Evolutionary conservation across 2,888 invertebrate genomes (phyloP).

Genomic region (Coecobrya sp.): DNA sequence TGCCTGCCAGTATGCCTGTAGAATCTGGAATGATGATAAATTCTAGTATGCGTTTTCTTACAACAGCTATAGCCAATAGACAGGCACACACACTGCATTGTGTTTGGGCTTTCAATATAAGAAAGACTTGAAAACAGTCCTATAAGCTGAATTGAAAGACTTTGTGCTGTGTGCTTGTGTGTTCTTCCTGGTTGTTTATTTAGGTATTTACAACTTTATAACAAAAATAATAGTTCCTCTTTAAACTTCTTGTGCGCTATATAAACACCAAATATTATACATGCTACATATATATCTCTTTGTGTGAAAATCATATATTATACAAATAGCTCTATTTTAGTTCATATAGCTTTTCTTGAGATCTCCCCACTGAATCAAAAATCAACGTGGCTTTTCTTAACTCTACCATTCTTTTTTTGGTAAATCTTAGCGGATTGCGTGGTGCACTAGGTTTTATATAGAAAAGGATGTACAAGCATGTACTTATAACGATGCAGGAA

Average conservation of each 20-base stretch:
- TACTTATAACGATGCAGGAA: not conserved
- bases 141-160: not conserved
- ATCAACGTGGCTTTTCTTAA: slow-evolving; percentile 51
- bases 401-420: not conserved
- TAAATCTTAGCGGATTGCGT: not conserved
- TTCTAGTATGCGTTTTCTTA: slow-evolving; percentile 2
- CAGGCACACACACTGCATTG: slow-evolving; percentile 8
- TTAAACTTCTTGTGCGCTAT: not conserved
- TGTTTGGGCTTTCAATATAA: no score
- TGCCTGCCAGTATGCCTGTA: not conserved
- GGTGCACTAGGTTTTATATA: not conserved
- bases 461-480: not conserved
- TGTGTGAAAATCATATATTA: not conserved
- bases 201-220: slow-evolving; percentile 64
- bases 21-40: slow-evolving; percentile 42
- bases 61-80: slow-evolving; percentile 8
- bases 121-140: not conserved
- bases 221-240: slow-evolving; percentile 13
- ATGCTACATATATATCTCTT: slow-evolving; percentile 7
- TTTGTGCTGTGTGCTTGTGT: slow-evolving; percentile 1
- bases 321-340: not conserved
- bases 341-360: not conserved
- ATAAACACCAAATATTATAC: slow-evolving; percentile 14
- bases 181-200: slow-evolving; percentile 35
- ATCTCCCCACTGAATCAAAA: slow-evolving; percentile 45